Percentiles rank a stretch among this genome's conserved stretches.
Evolutionary conservation across 2,888 invertebrate species (phyloP).

Genomic region (Camptogramma bilineatum): DNA sequence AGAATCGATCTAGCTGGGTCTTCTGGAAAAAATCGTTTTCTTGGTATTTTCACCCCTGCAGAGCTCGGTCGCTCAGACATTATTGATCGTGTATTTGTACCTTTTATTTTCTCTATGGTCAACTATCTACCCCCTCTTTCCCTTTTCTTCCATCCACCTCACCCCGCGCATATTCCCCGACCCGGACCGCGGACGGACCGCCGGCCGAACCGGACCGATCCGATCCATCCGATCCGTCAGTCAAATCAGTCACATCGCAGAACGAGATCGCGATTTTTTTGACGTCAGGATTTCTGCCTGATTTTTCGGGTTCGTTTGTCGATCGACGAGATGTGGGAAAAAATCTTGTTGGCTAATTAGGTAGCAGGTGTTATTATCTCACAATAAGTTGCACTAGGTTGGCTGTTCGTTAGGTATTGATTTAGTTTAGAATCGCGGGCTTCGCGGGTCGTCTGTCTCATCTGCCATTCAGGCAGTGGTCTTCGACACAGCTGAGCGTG

Average conservation of each 20-base stretch:
- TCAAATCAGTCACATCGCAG: neutral
- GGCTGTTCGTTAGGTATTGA: slow-evolving; percentile 58
- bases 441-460: slow-evolving; percentile 46
- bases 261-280: slow-evolving; percentile 7
- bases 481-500: slow-evolving; percentile 51
- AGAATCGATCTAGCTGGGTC: too few relatives aligned
- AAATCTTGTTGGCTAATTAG: slow-evolving; percentile 66
- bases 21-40: too few relatives aligned
- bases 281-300: neutral
- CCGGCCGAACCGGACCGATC: neutral
- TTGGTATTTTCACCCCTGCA: too few relatives aligned
- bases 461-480: slow-evolving; percentile 28
- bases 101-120: too few relatives aligned
- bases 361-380: slow-evolving; percentile 60
- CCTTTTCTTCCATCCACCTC: too few relatives aligned
- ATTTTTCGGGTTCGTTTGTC: slow-evolving; percentile 50
- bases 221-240: neutral
- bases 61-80: too few relatives aligned
- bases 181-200: too few relatives aligned
- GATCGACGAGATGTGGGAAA: slow-evolving; percentile 58
- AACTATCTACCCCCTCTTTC: too few relatives aligned
- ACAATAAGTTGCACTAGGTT: slow-evolving; percentile 61
- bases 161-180: too few relatives aligned
- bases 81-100: too few relatives aligned
- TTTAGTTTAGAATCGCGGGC: slow-evolving; percentile 56